These are phyloP conservation scores for Coluber constrictor DNA, from an alignment of 2,797 vertebrate species.

Conservation along the genomic window DNA sequence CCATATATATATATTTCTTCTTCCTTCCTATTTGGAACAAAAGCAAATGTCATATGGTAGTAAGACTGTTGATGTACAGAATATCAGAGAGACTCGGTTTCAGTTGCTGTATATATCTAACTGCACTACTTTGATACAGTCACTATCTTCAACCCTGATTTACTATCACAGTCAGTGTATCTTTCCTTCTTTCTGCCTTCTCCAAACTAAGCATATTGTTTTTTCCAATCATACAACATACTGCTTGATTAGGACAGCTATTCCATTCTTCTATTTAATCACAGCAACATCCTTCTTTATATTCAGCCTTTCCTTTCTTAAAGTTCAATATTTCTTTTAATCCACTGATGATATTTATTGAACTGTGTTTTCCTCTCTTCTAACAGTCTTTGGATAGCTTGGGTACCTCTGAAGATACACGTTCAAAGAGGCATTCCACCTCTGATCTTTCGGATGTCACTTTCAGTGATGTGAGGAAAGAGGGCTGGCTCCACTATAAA, in stretches of 20 bases:
- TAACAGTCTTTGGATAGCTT: conserved; percentile 90
- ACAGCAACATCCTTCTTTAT: neutral
- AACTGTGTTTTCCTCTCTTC: neutral
- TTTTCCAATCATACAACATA: neutral
- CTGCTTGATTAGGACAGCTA: neutral
- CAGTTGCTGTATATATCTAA: neutral
- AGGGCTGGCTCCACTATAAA: conserved; percentile 97
- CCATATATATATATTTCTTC: neutral
- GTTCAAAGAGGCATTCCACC: conserved; percentile 91
- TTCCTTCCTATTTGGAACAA: neutral
- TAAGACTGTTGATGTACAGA: neutral
- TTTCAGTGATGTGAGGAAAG: conserved; percentile 86
- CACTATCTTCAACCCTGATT: neutral
- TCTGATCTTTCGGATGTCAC: conserved; percentile 88
- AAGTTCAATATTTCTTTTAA: neutral
- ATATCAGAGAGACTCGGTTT: neutral
- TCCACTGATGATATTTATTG: neutral
- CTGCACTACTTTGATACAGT: neutral
- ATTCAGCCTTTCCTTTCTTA: neutral
- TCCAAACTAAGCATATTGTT: neutral
- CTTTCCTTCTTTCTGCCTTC: neutral
- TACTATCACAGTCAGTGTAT: neutral
- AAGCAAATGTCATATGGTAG: neutral
- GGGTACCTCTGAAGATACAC: conserved; percentile 83
- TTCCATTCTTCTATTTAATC: neutral